Percentiles rank a stretch among this genome's conserved stretches.
Evolutionary conservation across 2,113 vertebrate genomes (phyloP).

Genomic region (Trichechus manatus): DNA sequence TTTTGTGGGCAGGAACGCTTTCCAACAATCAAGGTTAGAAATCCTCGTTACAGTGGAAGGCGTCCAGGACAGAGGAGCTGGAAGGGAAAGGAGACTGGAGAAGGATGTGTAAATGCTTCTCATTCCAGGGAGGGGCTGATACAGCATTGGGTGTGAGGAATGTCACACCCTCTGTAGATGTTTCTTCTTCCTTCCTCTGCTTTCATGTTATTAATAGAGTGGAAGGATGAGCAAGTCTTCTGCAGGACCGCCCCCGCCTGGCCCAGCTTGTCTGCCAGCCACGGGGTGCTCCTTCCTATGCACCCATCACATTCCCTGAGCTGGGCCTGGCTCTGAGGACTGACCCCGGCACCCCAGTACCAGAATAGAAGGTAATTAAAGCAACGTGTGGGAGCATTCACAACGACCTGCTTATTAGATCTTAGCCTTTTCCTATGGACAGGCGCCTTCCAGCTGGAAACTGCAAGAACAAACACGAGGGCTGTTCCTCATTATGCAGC

Average conservation of each 20-base stretch:
- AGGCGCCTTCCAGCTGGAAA: background rate
- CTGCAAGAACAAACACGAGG: background rate
- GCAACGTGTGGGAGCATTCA: background rate
- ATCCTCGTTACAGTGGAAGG: background rate
- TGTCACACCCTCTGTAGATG: background rate
- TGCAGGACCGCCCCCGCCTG: background rate
- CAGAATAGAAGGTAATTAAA: slow-evolving; percentile 4
- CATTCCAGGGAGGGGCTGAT: background rate
- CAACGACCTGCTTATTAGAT: background rate
- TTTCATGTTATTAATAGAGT: slow-evolving; percentile 59
- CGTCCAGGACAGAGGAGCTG: background rate
- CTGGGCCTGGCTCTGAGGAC: background rate
- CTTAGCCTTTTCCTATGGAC: background rate
- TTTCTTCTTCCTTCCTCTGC: slow-evolving; percentile 24
- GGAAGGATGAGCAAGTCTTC: background rate
- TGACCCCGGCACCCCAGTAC: background rate
- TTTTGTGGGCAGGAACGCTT: background rate
- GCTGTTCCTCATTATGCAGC: background rate
- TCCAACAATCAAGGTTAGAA: background rate
- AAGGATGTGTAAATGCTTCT: background rate
- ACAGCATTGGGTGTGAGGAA: background rate
- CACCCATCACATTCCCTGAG: background rate
- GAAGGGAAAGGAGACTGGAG: background rate
- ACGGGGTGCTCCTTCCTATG: background rate
- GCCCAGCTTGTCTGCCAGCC: background rate